phyloP scores from a whole-genome alignment of 1,140 invertebrate species.

The Neodiprion lecontei region DNA sequence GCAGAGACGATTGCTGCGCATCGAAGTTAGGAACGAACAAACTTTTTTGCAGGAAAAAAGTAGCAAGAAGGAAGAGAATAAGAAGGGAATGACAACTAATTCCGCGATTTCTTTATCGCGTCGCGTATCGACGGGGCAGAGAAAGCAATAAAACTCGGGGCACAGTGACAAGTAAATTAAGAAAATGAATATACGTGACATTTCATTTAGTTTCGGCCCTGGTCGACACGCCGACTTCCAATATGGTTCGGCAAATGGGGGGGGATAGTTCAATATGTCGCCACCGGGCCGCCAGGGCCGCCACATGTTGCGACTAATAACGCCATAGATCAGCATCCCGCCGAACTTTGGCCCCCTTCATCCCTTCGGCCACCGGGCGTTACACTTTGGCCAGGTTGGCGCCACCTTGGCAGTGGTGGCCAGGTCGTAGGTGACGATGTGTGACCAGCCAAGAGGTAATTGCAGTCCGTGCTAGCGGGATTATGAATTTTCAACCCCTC shows the following conservation, averaged over 20 bases:
- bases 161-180: slow-evolving; percentile 19
- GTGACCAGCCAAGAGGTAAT: neutral
- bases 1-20: too few relatives aligned
- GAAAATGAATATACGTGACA: slow-evolving; percentile 18
- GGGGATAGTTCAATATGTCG: slow-evolving; percentile 40
- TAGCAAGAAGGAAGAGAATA: neutral
- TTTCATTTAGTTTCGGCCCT: slow-evolving; percentile 11
- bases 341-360: slow-evolving; percentile 34
- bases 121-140: slow-evolving; percentile 9
- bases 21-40: too few relatives aligned
- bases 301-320: slow-evolving; percentile 50
- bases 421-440: slow-evolving; percentile 1
- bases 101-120: slow-evolving; percentile 33
- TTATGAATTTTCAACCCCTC: neutral
- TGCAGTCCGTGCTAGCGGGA: neutral
- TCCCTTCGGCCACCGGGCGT: neutral
- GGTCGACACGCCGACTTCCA: neutral
- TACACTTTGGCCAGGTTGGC: neutral
- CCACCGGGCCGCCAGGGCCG: slow-evolving; percentile 36
- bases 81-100: slow-evolving; percentile 27
- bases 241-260: slow-evolving; percentile 4
- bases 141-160: neutral
- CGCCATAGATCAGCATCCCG: slow-evolving; percentile 43
- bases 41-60: too few relatives aligned
- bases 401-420: neutral